phyloP scores from a whole-genome alignment of 2,797 vertebrate species.

The Salarias fasciatus region DNA sequence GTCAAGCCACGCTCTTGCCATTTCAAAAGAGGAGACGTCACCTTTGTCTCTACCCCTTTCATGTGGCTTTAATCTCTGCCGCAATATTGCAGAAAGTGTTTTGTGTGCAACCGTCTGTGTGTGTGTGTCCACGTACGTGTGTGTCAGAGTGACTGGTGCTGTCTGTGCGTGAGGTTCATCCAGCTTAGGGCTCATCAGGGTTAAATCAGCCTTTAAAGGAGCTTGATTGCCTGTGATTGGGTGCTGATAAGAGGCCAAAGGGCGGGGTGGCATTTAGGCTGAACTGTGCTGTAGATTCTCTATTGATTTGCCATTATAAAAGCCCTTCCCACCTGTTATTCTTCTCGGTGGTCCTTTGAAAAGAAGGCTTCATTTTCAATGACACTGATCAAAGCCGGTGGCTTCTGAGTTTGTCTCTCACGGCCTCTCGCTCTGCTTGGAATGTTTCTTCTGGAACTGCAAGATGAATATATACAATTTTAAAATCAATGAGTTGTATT shows the following conservation, averaged over 20 bases:
- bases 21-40: slow-evolving; percentile 84
- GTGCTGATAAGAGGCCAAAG: slow-evolving; percentile 82
- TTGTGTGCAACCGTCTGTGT: slow-evolving; percentile 43
- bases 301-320: slow-evolving; percentile 83
- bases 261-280: slow-evolving; percentile 79
- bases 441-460: not conserved
- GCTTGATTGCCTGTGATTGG: slow-evolving; percentile 84
- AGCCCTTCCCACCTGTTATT: slow-evolving; percentile 74
- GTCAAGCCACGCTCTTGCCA: slow-evolving; percentile 83
- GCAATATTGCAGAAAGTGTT: slow-evolving; percentile 78
- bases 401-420: slow-evolving; percentile 26
- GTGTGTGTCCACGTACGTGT: slow-evolving; percentile 30
- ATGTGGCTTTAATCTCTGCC: slow-evolving; percentile 82
- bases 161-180: slow-evolving; percentile 75
- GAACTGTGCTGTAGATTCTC: slow-evolving; percentile 75
- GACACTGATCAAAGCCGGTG: slow-evolving; percentile 44
- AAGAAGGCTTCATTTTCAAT: slow-evolving; percentile 63
- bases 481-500: too few species aligned
- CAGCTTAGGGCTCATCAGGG: slow-evolving; percentile 79
- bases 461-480: too few species aligned
- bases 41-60: slow-evolving; percentile 85
- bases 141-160: slow-evolving; percentile 48
- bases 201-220: slow-evolving; percentile 85
- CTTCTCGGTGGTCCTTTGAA: slow-evolving; percentile 58
- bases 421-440: not conserved